These are phyloP conservation scores for Acropora tenuis DNA, from an alignment of 64 coral and sea anemone species.

Conservation along the genomic window DNA sequence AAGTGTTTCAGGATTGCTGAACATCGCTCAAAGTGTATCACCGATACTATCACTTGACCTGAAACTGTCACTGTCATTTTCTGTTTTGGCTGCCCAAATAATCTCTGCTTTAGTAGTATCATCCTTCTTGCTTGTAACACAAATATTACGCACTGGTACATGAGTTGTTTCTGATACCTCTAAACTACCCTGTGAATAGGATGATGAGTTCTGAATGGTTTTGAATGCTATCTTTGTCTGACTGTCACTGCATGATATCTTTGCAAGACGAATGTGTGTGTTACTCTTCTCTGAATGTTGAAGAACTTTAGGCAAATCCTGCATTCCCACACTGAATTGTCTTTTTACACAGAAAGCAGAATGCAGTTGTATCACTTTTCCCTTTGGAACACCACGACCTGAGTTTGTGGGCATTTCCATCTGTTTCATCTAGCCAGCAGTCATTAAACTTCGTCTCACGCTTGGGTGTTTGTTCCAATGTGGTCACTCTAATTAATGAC, in stretches of 20 bases:
- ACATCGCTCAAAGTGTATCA: slow-evolving; percentile 41
- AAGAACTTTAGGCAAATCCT: slow-evolving; percentile 57
- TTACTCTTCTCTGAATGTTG: slow-evolving; percentile 56
- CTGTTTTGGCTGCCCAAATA: slow-evolving; percentile 49
- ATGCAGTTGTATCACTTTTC: slow-evolving; percentile 53
- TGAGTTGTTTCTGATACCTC: slow-evolving; percentile 37
- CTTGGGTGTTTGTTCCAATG: slow-evolving; percentile 16
- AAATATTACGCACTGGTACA: slow-evolving; percentile 44
- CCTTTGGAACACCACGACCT: slow-evolving; percentile 56
- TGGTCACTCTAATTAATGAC: slow-evolving; percentile 17
- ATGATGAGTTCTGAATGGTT: slow-evolving; percentile 36
- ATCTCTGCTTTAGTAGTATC: slow-evolving; percentile 14
- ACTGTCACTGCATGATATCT: slow-evolving; percentile 49
- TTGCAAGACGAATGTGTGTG: slow-evolving; percentile 50
- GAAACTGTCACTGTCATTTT: slow-evolving; percentile 50
- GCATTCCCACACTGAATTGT: slow-evolving; percentile 64
- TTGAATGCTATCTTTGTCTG: slow-evolving; percentile 61
- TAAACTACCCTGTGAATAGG: slow-evolving; percentile 37
- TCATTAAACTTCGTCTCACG: slow-evolving; percentile 54
- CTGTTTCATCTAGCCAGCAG: slow-evolving; percentile 63
- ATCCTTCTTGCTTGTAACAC: slow-evolving; percentile 50
- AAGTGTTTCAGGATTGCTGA: slow-evolving; percentile 59
- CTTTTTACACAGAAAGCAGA: slow-evolving; percentile 63
- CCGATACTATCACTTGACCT: slow-evolving; percentile 46
- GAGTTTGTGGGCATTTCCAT: slow-evolving; percentile 64